Evolutionary conservation across 2,113 vertebrate genomes (phyloP).

Genomic region (Zosterops borbonicus): DNA sequence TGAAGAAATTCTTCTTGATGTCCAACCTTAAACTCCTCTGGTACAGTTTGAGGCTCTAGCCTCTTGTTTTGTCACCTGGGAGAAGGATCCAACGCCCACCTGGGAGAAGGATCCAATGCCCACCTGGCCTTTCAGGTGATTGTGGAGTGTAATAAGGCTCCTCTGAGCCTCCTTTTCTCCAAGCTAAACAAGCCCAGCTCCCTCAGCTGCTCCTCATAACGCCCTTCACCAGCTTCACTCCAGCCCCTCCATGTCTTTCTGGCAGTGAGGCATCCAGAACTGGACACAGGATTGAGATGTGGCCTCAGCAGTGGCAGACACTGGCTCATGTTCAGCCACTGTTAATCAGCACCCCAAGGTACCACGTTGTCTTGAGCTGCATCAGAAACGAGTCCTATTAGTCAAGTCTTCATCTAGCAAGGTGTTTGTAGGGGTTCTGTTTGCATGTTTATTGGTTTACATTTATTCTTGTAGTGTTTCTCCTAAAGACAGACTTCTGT

Average conservation of each 20-base stretch:
- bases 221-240: background rate
- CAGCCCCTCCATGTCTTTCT: background rate
- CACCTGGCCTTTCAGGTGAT: background rate
- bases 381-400: background rate
- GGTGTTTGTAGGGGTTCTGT: background rate
- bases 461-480: background rate
- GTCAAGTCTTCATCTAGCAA: background rate
- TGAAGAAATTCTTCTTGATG: background rate
- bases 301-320: background rate
- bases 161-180: background rate
- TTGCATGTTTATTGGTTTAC: background rate
- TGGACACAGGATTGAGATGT: background rate
- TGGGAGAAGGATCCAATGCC: background rate
- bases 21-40: background rate
- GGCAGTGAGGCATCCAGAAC: background rate
- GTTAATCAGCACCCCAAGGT: background rate
- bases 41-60: background rate
- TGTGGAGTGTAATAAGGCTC: background rate
- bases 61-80: fast-evolving
- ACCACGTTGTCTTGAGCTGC: background rate
- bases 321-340: background rate
- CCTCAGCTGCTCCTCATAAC: background rate
- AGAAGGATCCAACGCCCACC: background rate
- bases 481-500: background rate
- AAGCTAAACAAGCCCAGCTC: background rate